Evolutionary conservation across 1,140 invertebrate genomes (phyloP).

Genomic region (Maniola jurtina): DNA sequence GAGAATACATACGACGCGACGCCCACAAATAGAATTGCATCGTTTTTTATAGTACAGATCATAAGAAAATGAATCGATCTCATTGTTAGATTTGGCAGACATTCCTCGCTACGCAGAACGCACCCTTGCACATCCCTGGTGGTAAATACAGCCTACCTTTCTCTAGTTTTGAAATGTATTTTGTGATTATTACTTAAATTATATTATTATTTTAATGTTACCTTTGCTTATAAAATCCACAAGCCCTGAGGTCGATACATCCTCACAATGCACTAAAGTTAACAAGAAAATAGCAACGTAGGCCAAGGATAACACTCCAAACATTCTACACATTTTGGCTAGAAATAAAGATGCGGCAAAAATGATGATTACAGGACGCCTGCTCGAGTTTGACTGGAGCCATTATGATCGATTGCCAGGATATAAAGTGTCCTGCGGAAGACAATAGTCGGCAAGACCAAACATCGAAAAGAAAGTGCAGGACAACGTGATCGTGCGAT

Average conservation of each 20-base stretch:
- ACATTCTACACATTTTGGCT: conserved; percentile 63
- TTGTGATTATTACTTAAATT: too few species aligned
- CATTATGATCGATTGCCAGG: conserved; percentile 58
- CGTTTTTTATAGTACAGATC: too few species aligned
- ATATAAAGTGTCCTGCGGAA: conserved; percentile 72
- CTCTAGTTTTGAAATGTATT: too few species aligned
- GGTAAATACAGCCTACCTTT: too few species aligned
- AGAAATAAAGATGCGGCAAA: conserved; percentile 21
- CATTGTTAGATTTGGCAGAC: too few species aligned
- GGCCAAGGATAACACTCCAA: conserved; percentile 52
- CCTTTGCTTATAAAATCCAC: conserved; percentile 56
- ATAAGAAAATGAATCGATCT: too few species aligned
- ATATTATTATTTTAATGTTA: conserved; percentile 23
- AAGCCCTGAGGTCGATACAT: conserved; percentile 33
- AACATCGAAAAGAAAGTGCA: conserved; percentile 73
- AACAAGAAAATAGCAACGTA: conserved; percentile 59
- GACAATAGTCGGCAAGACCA: conserved; percentile 67
- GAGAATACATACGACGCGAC: too few species aligned
- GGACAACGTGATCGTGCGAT: conserved; percentile 65
- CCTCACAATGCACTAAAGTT: conserved; percentile 56
- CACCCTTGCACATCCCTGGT: too few species aligned
- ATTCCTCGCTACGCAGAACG: too few species aligned
- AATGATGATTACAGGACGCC: conserved; percentile 48
- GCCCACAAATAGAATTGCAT: too few species aligned
- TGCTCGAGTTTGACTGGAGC: conserved; percentile 62